Evolutionary conservation across 2,888 invertebrate genomes (phyloP).

Genomic region (Microdon myrmicae): DNA sequence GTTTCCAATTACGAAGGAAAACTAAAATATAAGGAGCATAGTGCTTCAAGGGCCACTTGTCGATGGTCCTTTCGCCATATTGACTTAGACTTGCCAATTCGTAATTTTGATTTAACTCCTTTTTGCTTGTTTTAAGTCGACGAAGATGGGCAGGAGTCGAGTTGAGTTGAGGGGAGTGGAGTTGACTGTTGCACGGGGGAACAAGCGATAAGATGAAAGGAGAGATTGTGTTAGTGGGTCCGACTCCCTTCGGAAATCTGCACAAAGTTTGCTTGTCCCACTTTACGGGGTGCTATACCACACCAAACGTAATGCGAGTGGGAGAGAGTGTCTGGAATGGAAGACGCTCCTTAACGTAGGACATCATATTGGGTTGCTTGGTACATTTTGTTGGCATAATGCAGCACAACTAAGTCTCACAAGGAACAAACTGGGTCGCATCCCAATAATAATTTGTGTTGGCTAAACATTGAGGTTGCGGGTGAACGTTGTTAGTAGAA

Average conservation of each 20-base stretch:
- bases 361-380: no score
- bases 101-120: constrained; percentile 24
- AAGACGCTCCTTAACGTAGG: constrained; percentile 10
- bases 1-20: no score
- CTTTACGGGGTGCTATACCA: constrained; percentile 26
- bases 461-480: constrained; percentile 47
- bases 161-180: constrained; percentile 8
- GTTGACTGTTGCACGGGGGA: no score
- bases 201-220: no score
- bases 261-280: constrained; percentile 41
- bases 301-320: constrained; percentile 22
- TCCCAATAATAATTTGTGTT: constrained; percentile 49
- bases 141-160: not conserved
- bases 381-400: constrained; percentile 31
- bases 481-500: constrained; percentile 26
- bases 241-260: constrained; percentile 16
- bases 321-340: constrained; percentile 15
- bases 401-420: constrained; percentile 23
- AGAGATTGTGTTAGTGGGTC: no score
- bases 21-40: no score
- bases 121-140: no score
- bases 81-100: constrained; percentile 30
- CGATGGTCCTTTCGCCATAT: constrained; percentile 7
- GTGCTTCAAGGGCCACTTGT: no score
- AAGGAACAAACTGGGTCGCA: constrained; percentile 44